Conservation (phyloP, 2,113 vertebrate genomes). For the Lates calcarifer region DNA sequence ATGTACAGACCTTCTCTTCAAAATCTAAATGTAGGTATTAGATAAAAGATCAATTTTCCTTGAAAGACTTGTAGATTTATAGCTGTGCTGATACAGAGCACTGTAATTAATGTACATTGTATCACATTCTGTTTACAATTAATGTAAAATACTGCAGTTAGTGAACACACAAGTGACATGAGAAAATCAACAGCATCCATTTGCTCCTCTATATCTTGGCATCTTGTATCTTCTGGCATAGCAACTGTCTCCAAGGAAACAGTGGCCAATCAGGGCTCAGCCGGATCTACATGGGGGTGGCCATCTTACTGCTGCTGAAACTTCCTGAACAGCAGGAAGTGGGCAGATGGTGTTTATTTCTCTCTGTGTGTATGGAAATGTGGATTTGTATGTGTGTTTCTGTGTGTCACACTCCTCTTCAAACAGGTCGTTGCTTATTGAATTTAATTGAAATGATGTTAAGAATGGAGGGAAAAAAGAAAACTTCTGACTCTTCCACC, state of each 20-base stretch:
- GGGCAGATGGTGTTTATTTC: constrained; percentile 65
- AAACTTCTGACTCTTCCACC: not conserved
- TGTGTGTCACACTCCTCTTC: not conserved
- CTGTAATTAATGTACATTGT: not conserved
- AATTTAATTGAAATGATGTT: constrained; percentile 1
- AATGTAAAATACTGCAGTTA: not conserved
- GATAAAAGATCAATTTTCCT: too few species aligned
- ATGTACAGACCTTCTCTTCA: not conserved
- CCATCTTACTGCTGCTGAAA: constrained; percentile 44
- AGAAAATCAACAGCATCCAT: constrained; percentile 15
- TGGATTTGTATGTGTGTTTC: constrained; percentile 12
- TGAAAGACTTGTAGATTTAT: not conserved
- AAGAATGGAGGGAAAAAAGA: not conserved
- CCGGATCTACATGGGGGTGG: constrained; percentile 33
- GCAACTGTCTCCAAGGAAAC: constrained; percentile 39
- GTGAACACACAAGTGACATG: not conserved
- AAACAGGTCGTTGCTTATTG: not conserved
- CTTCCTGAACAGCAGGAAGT: constrained; percentile 66
- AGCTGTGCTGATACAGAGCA: too few species aligned
- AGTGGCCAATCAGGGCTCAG: constrained; percentile 39
- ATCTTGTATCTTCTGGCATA: constrained; percentile 22
- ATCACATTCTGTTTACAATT: not conserved
- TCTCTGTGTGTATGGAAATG: constrained; percentile 22
- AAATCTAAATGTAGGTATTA: not conserved
- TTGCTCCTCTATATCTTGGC: constrained; percentile 1